Evolutionary conservation across 2,888 invertebrate genomes (phyloP), one percentile per base, ranked within the genome.

Genomic region (Fissipunctia ypsillon): DNA sequence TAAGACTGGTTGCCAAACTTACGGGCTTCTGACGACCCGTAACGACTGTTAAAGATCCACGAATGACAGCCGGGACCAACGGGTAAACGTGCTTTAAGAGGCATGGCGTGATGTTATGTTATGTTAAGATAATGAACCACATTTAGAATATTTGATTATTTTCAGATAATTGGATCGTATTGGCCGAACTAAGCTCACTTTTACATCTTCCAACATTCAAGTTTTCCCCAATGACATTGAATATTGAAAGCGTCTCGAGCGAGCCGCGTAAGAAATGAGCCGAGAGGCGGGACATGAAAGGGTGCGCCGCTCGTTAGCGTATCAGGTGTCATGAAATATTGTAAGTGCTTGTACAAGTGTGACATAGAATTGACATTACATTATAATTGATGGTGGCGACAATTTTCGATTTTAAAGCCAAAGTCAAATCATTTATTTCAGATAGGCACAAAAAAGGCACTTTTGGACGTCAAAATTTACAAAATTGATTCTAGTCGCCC

Each of bases 201-300:
- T 50, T 4, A 43, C 16, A 28, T 35, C 12, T 38, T 60, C 45
- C 45, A 3, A 22, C 69, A 16, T 14, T 19, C 22, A 12, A 48
- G 54, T 28, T 52, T 31, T 35, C 28, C 25, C 12, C 35, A 45
- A 25, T 31, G 52, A 59, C 28, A 65, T 65, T 72, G 28, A 60
- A 73, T 73, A 67, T 78, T 67, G 38, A 63, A 65, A 67, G 25
- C 45, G 48, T 57, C 31, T 48, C 56, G 64, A 76, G 22, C 67
- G 19, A 41, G 59, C 14, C 48, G 66, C 65, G 67, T 31, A 25
- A 54, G 65, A 71, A 78, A 71, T 78, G 79, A 69, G 69, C 31
- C 65, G 45, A 28, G 28, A 69, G 45, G 14, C n/a, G 31, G 69
- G 54, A 70, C 56, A 56, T 64, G n/a, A 54, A 78, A 71, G 59